Evolutionary conservation across 2,113 vertebrate genomes (phyloP).

Genomic region (Entelurus aequoreus): DNA sequence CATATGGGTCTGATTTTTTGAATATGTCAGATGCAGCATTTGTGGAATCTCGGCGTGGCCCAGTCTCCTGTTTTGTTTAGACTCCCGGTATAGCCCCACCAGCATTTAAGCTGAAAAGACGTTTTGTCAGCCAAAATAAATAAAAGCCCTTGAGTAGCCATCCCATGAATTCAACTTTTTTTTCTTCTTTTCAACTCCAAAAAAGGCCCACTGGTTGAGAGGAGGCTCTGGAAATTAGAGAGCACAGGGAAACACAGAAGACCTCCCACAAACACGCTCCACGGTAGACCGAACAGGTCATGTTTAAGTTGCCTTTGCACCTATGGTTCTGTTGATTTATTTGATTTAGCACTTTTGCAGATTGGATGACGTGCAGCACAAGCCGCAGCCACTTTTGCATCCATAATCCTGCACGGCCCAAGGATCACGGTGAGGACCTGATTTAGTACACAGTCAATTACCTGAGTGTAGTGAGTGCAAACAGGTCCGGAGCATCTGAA

Average conservation of each 20-base stretch:
- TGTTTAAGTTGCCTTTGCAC: not conserved
- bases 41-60: not conserved
- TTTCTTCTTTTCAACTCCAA: not conserved
- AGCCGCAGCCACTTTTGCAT: not conserved
- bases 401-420: not conserved
- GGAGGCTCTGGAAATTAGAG: not conserved
- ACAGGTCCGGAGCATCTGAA: constrained; percentile 94
- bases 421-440: not conserved
- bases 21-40: not conserved
- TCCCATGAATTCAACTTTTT: not conserved
- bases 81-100: constrained; percentile 3
- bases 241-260: constrained; percentile 1
- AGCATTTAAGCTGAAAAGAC: constrained; percentile 2
- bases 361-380: not conserved
- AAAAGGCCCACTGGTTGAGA: constrained; percentile 1
- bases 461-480: constrained; percentile 98
- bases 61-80: constrained; percentile 9
- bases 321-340: not conserved
- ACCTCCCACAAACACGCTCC: constrained; percentile 4
- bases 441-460: constrained; percentile 43
- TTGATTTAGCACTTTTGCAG: not conserved
- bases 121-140: constrained; percentile 6
- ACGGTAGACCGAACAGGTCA: not conserved
- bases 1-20: constrained; percentile 3
- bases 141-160: constrained; percentile 3